Evolutionary conservation across 2,888 invertebrate genomes (phyloP), one percentile per base, ranked within the genome.

Genomic region (Meteorus colon): DNA sequence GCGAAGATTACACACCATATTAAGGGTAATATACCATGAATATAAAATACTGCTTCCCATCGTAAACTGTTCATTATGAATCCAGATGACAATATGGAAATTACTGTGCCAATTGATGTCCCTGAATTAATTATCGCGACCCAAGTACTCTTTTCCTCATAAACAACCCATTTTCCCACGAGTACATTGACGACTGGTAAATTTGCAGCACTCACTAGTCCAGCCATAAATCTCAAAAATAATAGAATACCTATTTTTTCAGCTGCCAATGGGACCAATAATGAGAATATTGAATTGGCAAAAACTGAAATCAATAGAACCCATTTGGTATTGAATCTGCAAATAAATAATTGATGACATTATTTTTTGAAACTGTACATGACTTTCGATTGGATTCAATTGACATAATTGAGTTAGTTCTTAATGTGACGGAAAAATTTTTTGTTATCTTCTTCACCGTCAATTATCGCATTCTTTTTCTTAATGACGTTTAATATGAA

Each of bases 81-180:
- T 6, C 89, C 89, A 1, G 89, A 86, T 4, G 84, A 78, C 0
- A 88, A 76, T 37, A 89, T 89, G 6, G 89, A 88, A 51, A 89
- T 79, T 6, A 89, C 89, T 0, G 89, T 89, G n/a, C 89, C 89
- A 31, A 89, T 63, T 0, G 89, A 88, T 3, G 86, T 88, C 0
- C 89, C 89, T 1, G 86, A 85, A 55, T 87, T 88, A 51, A 89
- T 89, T 45, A 89, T 88, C 2, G 80, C 89, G 16, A 87, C 84
- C 88, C 88, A 88, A 78, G 79, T 86, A 59, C 86, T 86, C 66
- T 87, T 89, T 73, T 89, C 89, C 70, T 89, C 89, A 81, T 87
- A 89, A 31, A 89, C 83, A 2, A 88, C 84, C 89, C 89, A 89
- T 80, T 88, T 88, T 10, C 86, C 87, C 8, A 89, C 83, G 16